Base-by-base conservation (phyloP, 2,113 vertebrate genomes). In the Calypte anna region DNA sequence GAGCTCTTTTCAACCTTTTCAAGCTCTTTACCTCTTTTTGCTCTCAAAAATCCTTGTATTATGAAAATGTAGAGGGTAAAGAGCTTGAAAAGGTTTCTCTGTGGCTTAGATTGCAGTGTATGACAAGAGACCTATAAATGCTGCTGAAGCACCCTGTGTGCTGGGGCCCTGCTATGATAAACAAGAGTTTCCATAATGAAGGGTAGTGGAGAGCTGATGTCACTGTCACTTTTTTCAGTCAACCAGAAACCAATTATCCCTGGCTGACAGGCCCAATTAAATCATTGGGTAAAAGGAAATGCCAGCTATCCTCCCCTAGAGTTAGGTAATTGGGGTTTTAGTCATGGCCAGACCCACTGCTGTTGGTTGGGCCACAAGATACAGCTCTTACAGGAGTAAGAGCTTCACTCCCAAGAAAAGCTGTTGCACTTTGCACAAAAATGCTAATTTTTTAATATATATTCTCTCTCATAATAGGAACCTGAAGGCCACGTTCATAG, bases 161-260 rank as follows among this genome's bases (percentile, higher is more conserved):
- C 75, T 72, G 53, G 77, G 82, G 87, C 72, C 72, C 68, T 86
- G 3, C 36, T 86, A 86, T 0, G 0, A 81, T 57, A 74, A 94
- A 88, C 43, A 93, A 51, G 64, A 88, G 94, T 95, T 95, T 76
- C 87, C 72, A 43, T 97, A 92, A 96, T 61, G 75, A 93, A 97
- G 76, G 53, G 72, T 61, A 93, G 73, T 91, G 91, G 90, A 93
- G 79, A 95, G 68, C 88, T 97, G 94, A 96, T 96, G 94, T 95
- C 93, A 91, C 88, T 90, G 85, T 86, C 91, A 81, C 68, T 93
- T 86, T 93, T 88, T 90, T 88, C 93, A 95, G 90, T 95, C 94
- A 93, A 54, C 80, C 91, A 90, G 91, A 96, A 97, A 96, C 91
- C 82, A 96, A 95, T 96, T 97, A 96, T 54, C 76, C 69, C 61